Base-by-base conservation (phyloP, 2,797 vertebrate genomes). In the Okamejei kenojei region DNA sequence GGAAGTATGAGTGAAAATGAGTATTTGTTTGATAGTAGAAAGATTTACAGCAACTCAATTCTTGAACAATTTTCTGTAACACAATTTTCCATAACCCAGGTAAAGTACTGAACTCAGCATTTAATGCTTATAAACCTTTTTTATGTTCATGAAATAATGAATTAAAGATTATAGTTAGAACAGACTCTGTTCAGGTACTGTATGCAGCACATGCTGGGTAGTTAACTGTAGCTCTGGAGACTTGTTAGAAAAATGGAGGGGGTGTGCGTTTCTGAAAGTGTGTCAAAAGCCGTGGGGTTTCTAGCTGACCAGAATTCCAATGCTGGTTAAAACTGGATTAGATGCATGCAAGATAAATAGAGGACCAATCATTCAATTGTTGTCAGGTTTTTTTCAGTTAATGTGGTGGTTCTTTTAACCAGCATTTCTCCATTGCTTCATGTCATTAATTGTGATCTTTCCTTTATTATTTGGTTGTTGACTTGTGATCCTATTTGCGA, bases 221-320 rank as follows among this genome's bases (percentile, higher is more conserved):
- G 95, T 96, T 97, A 96, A 94, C 95, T 95, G 94, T 94, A 94
- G 96, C 96, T 96, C 97, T 96, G 94, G 97, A 97, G 97, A 97
- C 95, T 96, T 96, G 95, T 96, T 96, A 95, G 96, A 96, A 96
- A 95, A 96, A 96, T 96, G 95, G 95, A 95, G 96, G 95, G 95
- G 96, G 96, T 96, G 95, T 97, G 96, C 96, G 96, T 97, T 97
- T 98, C 97, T 97, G 95, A 97, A 98, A 98, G 96, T 98, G 95
- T 98, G 97, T 98, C 97, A 97, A 97, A 98, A 98, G 96, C 97
- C 96, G 97, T 95, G 96, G 96, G 96, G 95, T 97, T 98, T 98
- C 96, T 96, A 93, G 98, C 96, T 97, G 97, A 97, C 97, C 95
- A 93, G 97, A 98, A 98, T 98, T 97, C 98, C 97, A 98, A 96